Evolutionary conservation across 64 coral and sea anemone genomes (phyloP).

Genomic region (Trachythela sp.): DNA sequence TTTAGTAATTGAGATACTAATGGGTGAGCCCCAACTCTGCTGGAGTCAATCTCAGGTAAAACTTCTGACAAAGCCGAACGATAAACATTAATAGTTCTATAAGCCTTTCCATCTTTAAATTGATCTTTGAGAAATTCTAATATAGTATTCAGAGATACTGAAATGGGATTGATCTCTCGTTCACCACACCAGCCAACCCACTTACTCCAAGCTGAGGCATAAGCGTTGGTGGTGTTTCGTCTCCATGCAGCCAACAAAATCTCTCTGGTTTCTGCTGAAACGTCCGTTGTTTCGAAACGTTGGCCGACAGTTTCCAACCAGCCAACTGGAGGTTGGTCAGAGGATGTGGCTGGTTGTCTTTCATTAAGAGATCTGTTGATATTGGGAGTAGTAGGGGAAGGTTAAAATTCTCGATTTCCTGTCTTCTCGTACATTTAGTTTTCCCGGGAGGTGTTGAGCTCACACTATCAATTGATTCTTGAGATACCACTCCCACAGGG

Average conservation of each 20-base stretch:
- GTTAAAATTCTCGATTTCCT: background rate
- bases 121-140: background rate
- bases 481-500: too few species aligned
- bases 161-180: conserved; percentile 12
- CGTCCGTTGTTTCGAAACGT: background rate
- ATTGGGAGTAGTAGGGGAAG: background rate
- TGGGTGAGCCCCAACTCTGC: conserved; percentile 29
- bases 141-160: background rate
- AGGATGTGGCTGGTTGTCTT: background rate
- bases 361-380: too few species aligned
- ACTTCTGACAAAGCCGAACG: background rate
- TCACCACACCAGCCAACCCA: background rate
- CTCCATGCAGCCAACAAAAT: conserved; percentile 36
- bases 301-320: conserved; percentile 26
- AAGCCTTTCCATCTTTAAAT: background rate
- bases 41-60: background rate
- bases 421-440: background rate
- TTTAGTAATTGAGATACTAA: conserved; percentile 44
- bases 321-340: background rate
- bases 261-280: conserved; percentile 35
- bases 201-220: conserved; percentile 23
- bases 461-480: too few species aligned
- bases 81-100: too few species aligned
- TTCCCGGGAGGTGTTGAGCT: too few species aligned
- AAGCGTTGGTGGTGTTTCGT: background rate